A percentile compares a stretch with the other conserved stretches of the same genome.
phyloP scores from a whole-genome alignment of 2,113 vertebrate species.

The Macroglossus sobrinus region DNA sequence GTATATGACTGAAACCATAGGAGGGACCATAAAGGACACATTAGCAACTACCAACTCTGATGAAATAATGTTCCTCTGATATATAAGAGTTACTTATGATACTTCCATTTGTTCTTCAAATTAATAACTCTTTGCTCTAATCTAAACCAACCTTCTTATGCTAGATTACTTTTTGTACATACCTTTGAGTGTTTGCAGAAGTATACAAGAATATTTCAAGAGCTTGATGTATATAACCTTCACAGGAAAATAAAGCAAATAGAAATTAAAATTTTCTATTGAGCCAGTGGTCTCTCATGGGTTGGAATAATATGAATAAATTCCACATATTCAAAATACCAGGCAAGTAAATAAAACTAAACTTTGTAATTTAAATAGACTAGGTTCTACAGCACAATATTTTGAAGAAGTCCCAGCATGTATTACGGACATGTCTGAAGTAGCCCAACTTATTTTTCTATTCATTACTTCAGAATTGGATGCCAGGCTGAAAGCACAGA shows the following conservation, averaged over 20 bases:
- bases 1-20: neutral
- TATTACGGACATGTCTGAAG: neutral
- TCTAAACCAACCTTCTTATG: neutral
- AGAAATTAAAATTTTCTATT: neutral
- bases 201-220: neutral
- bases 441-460: neutral
- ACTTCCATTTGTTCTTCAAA: neutral
- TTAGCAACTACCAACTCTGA: neutral
- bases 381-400: neutral
- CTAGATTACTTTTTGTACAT: neutral
- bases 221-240: neutral
- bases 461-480: neutral
- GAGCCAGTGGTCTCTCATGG: neutral
- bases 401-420: neutral
- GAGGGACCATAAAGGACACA: neutral
- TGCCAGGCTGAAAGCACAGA: neutral
- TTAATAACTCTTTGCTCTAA: neutral
- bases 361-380: neutral
- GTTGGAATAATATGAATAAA: neutral
- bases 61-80: neutral
- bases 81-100: neutral
- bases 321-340: neutral
- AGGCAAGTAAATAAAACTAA: neutral
- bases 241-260: conserved; percentile 29
- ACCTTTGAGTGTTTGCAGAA: neutral